Evolutionary conservation across 2,888 invertebrate species (phyloP).

Genomic region (Lasioglossum pauxillum): DNA sequence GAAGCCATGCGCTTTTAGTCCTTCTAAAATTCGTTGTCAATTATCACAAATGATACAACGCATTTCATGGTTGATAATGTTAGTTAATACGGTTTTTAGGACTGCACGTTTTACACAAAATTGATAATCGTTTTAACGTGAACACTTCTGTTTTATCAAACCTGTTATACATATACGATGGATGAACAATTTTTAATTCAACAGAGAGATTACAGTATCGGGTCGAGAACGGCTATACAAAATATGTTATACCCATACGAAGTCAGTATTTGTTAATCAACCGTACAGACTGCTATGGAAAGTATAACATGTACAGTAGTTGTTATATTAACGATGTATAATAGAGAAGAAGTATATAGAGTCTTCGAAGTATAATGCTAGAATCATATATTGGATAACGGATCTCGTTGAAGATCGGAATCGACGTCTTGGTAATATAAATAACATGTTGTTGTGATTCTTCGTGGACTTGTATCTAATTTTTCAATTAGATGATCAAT

Average conservation of each 20-base stretch:
- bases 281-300: slow-evolving; percentile 25
- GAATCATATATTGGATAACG: slow-evolving; percentile 46
- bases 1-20: slow-evolving; percentile 3
- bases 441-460: slow-evolving; percentile 36
- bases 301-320: slow-evolving; percentile 42
- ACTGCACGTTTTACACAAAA: slow-evolving; percentile 7
- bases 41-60: slow-evolving; percentile 11
- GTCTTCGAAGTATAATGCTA: slow-evolving; percentile 41
- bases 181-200: background rate
- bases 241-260: slow-evolving; percentile 23
- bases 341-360: slow-evolving; percentile 15
- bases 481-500: slow-evolving; percentile 30
- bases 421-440: slow-evolving; percentile 24
- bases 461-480: slow-evolving; percentile 31
- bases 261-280: slow-evolving; percentile 44
- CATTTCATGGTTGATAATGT: background rate
- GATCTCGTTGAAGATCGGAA: slow-evolving; percentile 23
- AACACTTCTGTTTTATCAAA: background rate
- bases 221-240: slow-evolving; percentile 33
- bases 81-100: background rate
- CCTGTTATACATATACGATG: background rate
- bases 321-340: slow-evolving; percentile 35
- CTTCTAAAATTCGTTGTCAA: slow-evolving; percentile 20
- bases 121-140: slow-evolving; percentile 7
- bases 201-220: background rate